Evolutionary conservation across 1,140 invertebrate species (phyloP), one percentile per base, ranked within the genome.

Genomic region (Aphis craccivora): DNA sequence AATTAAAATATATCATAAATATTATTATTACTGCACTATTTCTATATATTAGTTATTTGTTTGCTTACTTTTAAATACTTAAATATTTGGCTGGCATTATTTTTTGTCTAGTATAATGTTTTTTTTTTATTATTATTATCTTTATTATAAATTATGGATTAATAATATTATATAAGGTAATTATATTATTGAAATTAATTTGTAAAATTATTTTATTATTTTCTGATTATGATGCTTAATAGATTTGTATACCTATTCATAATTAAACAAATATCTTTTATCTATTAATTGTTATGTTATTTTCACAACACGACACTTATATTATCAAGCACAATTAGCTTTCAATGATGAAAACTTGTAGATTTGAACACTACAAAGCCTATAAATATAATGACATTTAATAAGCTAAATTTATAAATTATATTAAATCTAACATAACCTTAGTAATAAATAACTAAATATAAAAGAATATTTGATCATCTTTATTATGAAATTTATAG

Each of bases 121-220:
- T 67, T 67, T 67, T 53, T 76, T 76, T 76, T 67, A 11, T 14
- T 76, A 3, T n/a, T 76, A 18, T 67, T 14, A n/a, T n/a, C n/a
- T 11, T 76, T n/a, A n/a, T 67, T 76, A 76, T 76, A 76, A 76
- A 76, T 76, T 18, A n/a, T 76, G 30, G 4, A n/a, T 67, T 67
- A n/a, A n/a, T 76, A 76, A 76, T 76, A 76, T 11, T 76, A 76
- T 76, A 14, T 76, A n/a, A 76, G 60, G n/a, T 76, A n/a, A 76
- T 76, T 76, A 67, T 76, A 76, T 7, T 76, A 76, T 76, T 76
- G 30, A 76, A 76, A 76, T 76, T 76, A 18, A 67, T 76, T 76
- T 76, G 60, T 76, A 76, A 76, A n/a, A 76, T 76, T n/a, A 76
- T 76, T 76, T 18, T 76, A 76, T 76, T 76, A n/a, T 76, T 76